Percentiles rank a stretch among this genome's conserved stretches.
Conservation (phyloP, 2,797 vertebrate species). For the Crypturellus tataupa region DNA sequence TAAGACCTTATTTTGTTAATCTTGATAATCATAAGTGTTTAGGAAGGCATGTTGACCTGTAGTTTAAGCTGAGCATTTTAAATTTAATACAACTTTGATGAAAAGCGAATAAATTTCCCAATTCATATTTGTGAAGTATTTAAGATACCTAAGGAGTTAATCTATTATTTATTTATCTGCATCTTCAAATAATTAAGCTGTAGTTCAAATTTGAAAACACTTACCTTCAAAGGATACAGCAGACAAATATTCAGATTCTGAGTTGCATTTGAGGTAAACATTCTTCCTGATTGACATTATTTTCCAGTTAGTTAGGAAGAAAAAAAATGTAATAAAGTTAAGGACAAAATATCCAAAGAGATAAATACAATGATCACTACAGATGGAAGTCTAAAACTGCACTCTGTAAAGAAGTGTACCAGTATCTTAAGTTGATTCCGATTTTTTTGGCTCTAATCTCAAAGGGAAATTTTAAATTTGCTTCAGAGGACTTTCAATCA, state of each 20-base stretch:
- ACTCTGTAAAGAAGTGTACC: background rate
- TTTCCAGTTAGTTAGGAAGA: background rate
- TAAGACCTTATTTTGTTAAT: background rate
- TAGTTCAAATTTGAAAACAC: background rate
- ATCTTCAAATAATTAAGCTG: background rate
- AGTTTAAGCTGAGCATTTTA: background rate
- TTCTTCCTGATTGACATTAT: background rate
- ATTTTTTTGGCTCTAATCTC: background rate
- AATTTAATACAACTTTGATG: background rate
- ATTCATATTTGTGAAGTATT: background rate
- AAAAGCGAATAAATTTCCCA: background rate
- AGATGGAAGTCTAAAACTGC: background rate
- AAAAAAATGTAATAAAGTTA: background rate
- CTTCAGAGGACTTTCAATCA: background rate
- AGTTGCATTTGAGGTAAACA: background rate
- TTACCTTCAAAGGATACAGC: background rate
- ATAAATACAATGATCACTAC: background rate
- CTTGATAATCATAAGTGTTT: background rate
- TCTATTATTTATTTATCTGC: background rate
- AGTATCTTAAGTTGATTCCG: slow-evolving; percentile 12
- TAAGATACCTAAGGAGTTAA: background rate
- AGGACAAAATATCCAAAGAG: background rate
- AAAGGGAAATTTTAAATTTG: slow-evolving; percentile 24
- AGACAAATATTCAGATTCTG: background rate
- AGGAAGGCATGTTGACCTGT: background rate